phyloP scores from a whole-genome alignment of 2,797 vertebrate genomes.

The Enteromius mattozi region DNA sequence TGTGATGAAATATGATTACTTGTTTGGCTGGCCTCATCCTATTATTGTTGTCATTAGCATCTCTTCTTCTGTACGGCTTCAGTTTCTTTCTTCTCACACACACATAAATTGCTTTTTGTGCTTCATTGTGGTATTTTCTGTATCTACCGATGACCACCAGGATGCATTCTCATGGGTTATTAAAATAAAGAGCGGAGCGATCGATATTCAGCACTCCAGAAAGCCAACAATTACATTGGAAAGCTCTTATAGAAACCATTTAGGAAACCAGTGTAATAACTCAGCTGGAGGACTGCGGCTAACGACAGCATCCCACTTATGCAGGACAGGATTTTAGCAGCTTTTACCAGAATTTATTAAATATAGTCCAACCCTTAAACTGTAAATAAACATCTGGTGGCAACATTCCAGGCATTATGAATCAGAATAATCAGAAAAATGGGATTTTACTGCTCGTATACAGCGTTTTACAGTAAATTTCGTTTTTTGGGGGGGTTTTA shows the following conservation, averaged over 20 bases:
- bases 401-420: background rate
- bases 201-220: slow-evolving; percentile 40
- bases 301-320: background rate
- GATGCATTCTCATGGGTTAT: slow-evolving; percentile 30
- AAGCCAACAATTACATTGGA: slow-evolving; percentile 57
- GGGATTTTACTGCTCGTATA: background rate
- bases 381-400: background rate
- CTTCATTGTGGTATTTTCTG: slow-evolving; percentile 7
- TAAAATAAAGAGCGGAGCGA: slow-evolving; percentile 31
- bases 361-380: background rate
- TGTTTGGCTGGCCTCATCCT: background rate
- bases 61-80: background rate
- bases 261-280: slow-evolving; percentile 35
- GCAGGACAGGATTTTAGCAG: background rate
- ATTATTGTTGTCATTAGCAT: background rate
- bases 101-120: background rate
- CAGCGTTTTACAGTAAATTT: background rate
- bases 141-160: background rate
- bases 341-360: background rate
- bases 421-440: background rate
- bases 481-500: too few species aligned
- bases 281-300: slow-evolving; percentile 33
- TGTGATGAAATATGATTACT: slow-evolving; percentile 10
- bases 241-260: slow-evolving; percentile 62
- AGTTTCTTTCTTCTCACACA: background rate